Evolutionary conservation across 2,888 invertebrate genomes (phyloP).

Genomic region (Pheosia gnoma): DNA sequence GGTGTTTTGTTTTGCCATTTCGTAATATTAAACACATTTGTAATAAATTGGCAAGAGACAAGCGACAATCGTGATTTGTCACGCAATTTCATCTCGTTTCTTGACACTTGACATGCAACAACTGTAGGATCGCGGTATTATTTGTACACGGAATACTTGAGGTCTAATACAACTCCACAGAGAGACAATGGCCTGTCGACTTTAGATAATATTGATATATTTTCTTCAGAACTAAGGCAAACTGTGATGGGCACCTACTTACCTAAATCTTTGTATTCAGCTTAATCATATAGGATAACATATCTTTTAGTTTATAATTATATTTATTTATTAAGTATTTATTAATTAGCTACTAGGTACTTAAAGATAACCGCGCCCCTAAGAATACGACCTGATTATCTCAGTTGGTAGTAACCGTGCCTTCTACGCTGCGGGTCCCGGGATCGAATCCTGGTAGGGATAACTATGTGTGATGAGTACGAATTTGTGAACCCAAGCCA

Average conservation of each 20-base stretch:
- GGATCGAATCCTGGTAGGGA: no score
- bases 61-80: slow-evolving; percentile 37
- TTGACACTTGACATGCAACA: slow-evolving; percentile 25
- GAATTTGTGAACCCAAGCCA: no score
- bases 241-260: neutral
- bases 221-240: neutral
- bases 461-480: no score
- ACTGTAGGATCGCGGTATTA: slow-evolving; percentile 15
- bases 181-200: neutral
- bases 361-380: no score
- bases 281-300: no score
- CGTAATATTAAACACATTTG: slow-evolving; percentile 6
- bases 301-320: no score
- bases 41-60: slow-evolving; percentile 37
- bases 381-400: no score
- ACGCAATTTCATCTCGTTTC: slow-evolving; percentile 36
- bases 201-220: neutral
- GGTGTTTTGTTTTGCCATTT: neutral
- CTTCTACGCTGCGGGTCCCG: no score
- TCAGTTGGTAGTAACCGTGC: no score
- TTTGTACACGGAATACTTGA: slow-evolving; percentile 10
- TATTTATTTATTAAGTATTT: no score
- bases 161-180: slow-evolving; percentile 15
- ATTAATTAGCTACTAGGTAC: no score
- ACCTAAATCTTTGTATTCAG: no score